A percentile compares a stretch with the other conserved stretches of the same genome.
Conservation (phyloP, 2,888 invertebrate species). For the Leptinotarsa rubiginosa region DNA sequence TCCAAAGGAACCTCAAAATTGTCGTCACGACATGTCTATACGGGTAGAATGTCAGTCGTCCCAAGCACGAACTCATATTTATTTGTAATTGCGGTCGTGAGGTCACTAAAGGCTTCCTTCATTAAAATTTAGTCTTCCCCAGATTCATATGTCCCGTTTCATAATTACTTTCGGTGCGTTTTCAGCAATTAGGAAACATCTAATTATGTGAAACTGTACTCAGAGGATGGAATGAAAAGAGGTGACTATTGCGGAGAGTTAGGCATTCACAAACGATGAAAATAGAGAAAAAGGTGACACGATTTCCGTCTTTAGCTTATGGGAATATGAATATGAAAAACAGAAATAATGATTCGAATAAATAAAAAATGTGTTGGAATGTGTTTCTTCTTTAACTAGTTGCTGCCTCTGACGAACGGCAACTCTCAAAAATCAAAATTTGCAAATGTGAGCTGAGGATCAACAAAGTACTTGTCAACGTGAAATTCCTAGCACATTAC, state of each 20-base stretch:
- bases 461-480: no score
- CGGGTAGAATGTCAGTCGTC: neutral
- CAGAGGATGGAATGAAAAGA: conserved; percentile 13
- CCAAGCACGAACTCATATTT: conserved; percentile 13
- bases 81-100: conserved; percentile 18
- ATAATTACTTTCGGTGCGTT: conserved; percentile 19
- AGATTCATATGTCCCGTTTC: conserved; percentile 14
- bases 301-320: conserved; percentile 1
- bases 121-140: conserved; percentile 26
- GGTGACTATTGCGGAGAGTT: neutral
- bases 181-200: conserved; percentile 20
- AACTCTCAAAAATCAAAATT: no score
- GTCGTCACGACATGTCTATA: conserved; percentile 17
- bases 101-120: conserved; percentile 22
- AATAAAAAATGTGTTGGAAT: no score
- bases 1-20: conserved; percentile 4
- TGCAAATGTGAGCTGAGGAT: no score
- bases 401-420: no score
- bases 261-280: neutral
- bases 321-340: neutral
- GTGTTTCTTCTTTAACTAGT: no score
- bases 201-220: conserved; percentile 17
- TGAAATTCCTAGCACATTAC: no score
- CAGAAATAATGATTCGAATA: neutral
- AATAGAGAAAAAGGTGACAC: neutral